phyloP scores from a whole-genome alignment of 2,797 vertebrate species.

The Paratrypauchen microcephalus region DNA sequence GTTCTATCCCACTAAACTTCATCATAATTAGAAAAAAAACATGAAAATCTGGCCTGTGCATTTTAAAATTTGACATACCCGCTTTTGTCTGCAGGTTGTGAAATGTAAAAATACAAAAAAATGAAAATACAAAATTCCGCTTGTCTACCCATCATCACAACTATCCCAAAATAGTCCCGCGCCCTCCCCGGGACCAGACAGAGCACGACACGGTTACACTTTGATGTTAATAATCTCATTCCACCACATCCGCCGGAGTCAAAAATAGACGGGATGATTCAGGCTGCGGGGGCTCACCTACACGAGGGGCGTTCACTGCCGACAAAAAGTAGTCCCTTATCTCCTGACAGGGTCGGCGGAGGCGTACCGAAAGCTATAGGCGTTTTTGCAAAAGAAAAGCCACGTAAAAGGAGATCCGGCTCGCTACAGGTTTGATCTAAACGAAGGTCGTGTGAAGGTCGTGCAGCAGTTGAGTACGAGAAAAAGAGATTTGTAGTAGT shows the following conservation, averaged over 20 bases:
- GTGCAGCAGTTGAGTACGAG: not conserved
- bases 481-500: not conserved
- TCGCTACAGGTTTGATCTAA: not conserved
- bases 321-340: not conserved
- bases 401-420: not conserved
- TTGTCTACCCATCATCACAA: conserved; percentile 56
- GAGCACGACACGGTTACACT: conserved; percentile 53
- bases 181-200: conserved; percentile 31
- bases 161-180: conserved; percentile 67
- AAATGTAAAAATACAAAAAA: not conserved
- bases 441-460: conserved; percentile 7
- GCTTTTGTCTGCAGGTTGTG: conserved; percentile 68
- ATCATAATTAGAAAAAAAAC: too few relatives aligned
- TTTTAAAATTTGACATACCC: not conserved
- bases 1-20: too few relatives aligned
- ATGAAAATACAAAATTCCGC: conserved; percentile 48
- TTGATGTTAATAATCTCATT: conserved; percentile 70
- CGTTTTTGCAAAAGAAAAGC: not conserved
- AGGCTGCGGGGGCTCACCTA: conserved; percentile 3
- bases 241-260: conserved; percentile 49
- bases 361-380: not conserved
- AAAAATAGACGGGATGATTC: conserved; percentile 41
- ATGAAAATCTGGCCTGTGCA: too few relatives aligned
- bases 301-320: not conserved
- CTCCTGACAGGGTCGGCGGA: not conserved